These are phyloP conservation scores for Rhabdophis nuchalis DNA, from an alignment of 2,797 vertebrate species.

Conservation along the genomic window DNA sequence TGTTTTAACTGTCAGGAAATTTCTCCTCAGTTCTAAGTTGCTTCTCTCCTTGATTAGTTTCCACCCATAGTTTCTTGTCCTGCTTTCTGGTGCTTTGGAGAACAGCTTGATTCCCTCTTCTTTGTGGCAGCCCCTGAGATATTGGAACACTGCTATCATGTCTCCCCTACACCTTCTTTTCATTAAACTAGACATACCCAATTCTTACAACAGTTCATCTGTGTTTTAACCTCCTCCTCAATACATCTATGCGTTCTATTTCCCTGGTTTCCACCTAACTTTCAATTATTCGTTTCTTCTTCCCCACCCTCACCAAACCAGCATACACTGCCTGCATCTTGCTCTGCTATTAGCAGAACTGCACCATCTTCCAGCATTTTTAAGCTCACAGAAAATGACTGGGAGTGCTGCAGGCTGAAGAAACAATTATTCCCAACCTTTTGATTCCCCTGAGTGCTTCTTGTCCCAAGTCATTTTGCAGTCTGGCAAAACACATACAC, in stretches of 20 bases:
- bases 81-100: neutral
- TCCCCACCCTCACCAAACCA: neutral
- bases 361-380: neutral
- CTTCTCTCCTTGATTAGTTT: neutral
- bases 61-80: neutral
- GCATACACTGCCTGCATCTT: neutral
- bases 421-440: neutral
- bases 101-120: neutral
- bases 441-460: neutral
- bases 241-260: neutral
- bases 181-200: neutral
- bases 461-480: neutral
- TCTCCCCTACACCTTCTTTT: neutral
- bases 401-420: neutral
- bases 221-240: neutral
- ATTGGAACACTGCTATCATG: neutral
- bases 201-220: neutral
- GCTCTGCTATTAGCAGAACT: neutral
- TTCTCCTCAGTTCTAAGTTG: too few relatives aligned
- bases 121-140: neutral
- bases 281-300: neutral
- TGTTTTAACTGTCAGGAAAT: too few relatives aligned
- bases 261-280: neutral
- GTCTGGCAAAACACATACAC: neutral
- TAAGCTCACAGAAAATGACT: neutral